phyloP scores from a whole-genome alignment of 2,888 invertebrate species.

The Metellina segmentata region DNA sequence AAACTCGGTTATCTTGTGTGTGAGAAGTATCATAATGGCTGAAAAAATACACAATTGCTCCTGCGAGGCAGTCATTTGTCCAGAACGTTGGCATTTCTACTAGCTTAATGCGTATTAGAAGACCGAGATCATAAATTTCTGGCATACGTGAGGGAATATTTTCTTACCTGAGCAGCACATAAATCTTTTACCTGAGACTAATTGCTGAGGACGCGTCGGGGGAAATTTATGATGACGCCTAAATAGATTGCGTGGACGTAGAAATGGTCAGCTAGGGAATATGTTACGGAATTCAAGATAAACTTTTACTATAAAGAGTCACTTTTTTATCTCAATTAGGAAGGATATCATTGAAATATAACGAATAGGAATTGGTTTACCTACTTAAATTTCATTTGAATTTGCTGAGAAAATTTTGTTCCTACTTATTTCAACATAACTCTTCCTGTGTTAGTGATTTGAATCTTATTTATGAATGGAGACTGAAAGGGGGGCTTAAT shows the following conservation, averaged over 20 bases:
- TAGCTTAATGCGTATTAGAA: constrained; percentile 6
- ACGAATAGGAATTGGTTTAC: no score
- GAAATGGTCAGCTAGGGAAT: constrained; percentile 8
- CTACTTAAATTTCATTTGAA: no score
- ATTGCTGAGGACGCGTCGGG: constrained; percentile 5
- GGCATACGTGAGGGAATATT: constrained; percentile 8
- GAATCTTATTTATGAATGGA: no score
- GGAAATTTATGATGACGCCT: constrained; percentile 3
- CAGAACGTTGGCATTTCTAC: constrained; percentile 4
- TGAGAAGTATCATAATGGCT: neutral
- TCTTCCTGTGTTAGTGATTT: no score
- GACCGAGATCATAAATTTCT: constrained; percentile 30
- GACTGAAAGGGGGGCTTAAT: no score
- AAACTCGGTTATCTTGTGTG: neutral
- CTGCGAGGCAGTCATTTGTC: constrained; percentile 1
- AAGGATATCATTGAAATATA: no score
- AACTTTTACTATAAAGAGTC: neutral
- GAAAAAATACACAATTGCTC: neutral
- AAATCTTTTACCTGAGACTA: constrained; percentile 22
- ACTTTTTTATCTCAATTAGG: neutral
- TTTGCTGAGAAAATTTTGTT: no score
- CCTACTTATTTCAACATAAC: no score
- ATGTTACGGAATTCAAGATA: neutral
- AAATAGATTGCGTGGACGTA: constrained; percentile 9
- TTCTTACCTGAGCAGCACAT: neutral